Percentiles rank a stretch among this genome's conserved stretches.
Evolutionary conservation across 2,888 invertebrate species (phyloP).

Genomic region (Diabrotica balteata): DNA sequence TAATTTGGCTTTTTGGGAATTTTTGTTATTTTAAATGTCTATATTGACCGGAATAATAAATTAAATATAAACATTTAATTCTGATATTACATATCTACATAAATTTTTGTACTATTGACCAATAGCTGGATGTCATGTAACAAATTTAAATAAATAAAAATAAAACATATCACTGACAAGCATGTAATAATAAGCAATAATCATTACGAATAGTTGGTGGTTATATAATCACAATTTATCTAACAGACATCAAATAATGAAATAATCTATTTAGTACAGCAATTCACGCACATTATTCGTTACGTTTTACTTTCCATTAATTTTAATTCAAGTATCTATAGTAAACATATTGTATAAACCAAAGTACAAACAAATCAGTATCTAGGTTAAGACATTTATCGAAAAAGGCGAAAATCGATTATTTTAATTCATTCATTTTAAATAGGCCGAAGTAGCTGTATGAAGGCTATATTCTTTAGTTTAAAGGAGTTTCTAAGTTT

Average conservation of each 20-base stretch:
- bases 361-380: conserved; percentile 24
- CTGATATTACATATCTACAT: too few relatives aligned
- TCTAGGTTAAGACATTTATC: conserved; percentile 38
- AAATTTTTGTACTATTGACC: too few relatives aligned
- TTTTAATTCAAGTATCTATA: neutral
- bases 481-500: neutral
- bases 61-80: too few relatives aligned
- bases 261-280: too few relatives aligned
- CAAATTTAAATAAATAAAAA: too few relatives aligned
- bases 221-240: neutral
- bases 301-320: neutral
- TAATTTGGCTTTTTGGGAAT: too few relatives aligned
- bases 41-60: too few relatives aligned
- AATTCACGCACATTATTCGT: neutral
- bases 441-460: neutral
- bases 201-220: neutral
- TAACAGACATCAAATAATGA: neutral
- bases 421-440: conserved; percentile 28
- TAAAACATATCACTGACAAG: too few relatives aligned
- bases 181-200: too few relatives aligned
- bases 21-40: too few relatives aligned
- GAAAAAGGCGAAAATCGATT: conserved; percentile 39
- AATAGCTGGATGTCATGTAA: too few relatives aligned
- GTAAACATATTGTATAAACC: conserved; percentile 3
- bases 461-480: conserved; percentile 1